phyloP scores from a whole-genome alignment of 2,797 vertebrate species.

The Arnoldichthys spilopterus region DNA sequence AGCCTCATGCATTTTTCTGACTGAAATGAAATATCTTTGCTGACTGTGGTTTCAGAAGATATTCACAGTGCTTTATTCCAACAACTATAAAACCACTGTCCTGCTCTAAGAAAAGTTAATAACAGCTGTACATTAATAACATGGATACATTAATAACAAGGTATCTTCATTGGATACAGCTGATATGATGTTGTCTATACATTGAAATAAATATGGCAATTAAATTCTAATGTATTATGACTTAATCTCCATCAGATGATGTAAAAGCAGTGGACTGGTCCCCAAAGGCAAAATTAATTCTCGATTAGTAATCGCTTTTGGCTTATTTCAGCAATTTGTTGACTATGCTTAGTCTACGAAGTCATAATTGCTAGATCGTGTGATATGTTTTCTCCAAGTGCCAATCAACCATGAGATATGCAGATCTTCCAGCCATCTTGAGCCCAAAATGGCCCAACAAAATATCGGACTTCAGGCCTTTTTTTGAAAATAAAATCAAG shows the following conservation, averaged over 20 bases:
- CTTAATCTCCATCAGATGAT: neutral
- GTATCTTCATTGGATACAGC: neutral
- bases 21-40: conserved; percentile 9
- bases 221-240: neutral
- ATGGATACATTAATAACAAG: too few species aligned
- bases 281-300: conserved; percentile 38
- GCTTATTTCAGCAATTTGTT: conserved; percentile 42
- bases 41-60: conserved; percentile 26
- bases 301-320: conserved; percentile 29
- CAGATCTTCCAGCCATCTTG: conserved; percentile 1
- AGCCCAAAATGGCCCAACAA: too few species aligned
- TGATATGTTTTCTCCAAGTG: conserved; percentile 37
- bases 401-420: conserved; percentile 16
- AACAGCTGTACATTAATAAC: too few species aligned
- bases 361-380: conserved; percentile 40
- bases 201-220: neutral
- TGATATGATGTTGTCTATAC: neutral
- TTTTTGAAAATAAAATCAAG: too few species aligned
- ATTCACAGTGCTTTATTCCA: conserved; percentile 7
- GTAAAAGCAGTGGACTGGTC: conserved; percentile 2
- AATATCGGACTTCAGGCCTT: too few species aligned
- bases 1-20: conserved; percentile 9
- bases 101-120: neutral
- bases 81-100: conserved; percentile 10
- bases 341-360: conserved; percentile 38